Evolutionary conservation across 2,113 vertebrate genomes (phyloP), one percentile per base, ranked within the genome.

Genomic region (Pogonocichla stellata): DNA sequence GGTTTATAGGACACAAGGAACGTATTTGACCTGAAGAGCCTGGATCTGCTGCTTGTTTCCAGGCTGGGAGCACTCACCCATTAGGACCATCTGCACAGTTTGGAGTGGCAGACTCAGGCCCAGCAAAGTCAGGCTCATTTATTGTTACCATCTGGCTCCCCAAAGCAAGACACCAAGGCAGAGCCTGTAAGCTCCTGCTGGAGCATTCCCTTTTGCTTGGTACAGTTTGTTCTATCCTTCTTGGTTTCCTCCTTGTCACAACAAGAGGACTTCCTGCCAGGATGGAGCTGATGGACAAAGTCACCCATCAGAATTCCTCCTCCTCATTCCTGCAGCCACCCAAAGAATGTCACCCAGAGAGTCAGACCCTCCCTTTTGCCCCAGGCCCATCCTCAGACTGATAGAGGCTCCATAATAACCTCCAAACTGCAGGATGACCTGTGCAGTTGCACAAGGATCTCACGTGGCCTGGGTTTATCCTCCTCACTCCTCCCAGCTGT

Each of bases 181-280:
- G 48, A 91, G 73, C 48, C 91, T 54, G 10, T 4, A 23, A 71
- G 47, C 25, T 60, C 8, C 0, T 29, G 57, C 83, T 75, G 56
- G 54, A 95, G 25, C n/a, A 56, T 80, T 90, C 88, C 47, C 48
- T 58, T 48, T 48, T 3, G 0, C 56, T 71, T 29, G 22, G 43
- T 45, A 77, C 79, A 65, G 36, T 42, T 70, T 58, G 67, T 66
- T 19, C 82, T 3, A 26, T 42, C 75, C 34, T 78, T 80, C 62
- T 26, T 16, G 29, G 65, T 51, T 93, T 88, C 88, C 74, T 94
- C 64, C 26, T 42, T 31, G 58, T 38, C 64, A 6, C 12, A 42
- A 47, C 0, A 10, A 70, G 71, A 86, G 23, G 14, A 88, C 51
- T 94, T 95, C 94, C 90, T 93, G 90, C 40, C 92, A 96, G 92